Base-by-base conservation (phyloP, 2,113 vertebrate species). In the Pygoscelis antarcticus region DNA sequence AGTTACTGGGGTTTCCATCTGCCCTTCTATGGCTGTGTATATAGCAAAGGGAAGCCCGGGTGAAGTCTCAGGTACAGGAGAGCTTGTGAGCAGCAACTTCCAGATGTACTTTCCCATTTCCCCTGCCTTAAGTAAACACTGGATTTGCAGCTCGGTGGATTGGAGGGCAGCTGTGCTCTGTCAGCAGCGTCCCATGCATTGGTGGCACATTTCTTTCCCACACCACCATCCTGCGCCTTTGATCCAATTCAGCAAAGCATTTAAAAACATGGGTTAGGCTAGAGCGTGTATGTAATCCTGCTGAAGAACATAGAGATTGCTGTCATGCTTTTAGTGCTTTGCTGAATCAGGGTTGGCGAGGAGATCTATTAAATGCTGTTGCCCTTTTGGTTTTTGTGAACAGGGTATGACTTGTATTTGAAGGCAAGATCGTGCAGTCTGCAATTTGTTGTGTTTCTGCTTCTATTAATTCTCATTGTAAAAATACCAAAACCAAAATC, bases 401-500 rank as follows among this genome's bases (percentile, higher is more conserved):
- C 13, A 27, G 77, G 57, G 20, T 9, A 0, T 34, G 36, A 71
- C 21, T 51, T 61, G 51, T 17, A 19, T 68, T 51, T 60, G 38
- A 90, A 83, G 87, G 86, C 92, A 57, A 69, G 72, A 65, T 62
- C 3, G 2, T 40, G 30, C 57, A 46, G 60, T 66, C 85, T 68
- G 79, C 84, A 47, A 29, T 47, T 82, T 36, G 66, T 58, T 44
- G 34, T 75, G 91, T 84, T 96, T 79, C 87, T 46, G 77, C 55
- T 95, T 57, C 27, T 25, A 21, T 77, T 87, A 89, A 90, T 92
- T 85, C 74, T 91, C 85, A 76, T 83, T 92, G 85, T 78, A 55
- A 81, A 96, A 92, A 79, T 0, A 83, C 91, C 61, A n/a, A 86
- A 80, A 18, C 27, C 42, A 34, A 58, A 90, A 21, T 22, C 44